Evolutionary conservation across 2,888 invertebrate genomes (phyloP).

Genomic region (Heliconius aoede): DNA sequence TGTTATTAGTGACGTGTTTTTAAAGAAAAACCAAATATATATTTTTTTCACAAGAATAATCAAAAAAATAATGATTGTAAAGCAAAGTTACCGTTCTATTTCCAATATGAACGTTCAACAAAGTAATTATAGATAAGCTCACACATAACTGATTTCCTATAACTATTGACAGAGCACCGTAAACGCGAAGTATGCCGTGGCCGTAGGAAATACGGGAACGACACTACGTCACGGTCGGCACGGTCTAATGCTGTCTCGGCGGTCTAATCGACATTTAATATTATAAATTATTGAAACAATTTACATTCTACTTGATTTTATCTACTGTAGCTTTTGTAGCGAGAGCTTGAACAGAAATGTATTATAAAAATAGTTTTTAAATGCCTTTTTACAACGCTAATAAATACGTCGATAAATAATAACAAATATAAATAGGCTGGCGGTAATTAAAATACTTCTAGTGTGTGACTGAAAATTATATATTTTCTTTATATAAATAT

Average conservation of each 20-base stretch:
- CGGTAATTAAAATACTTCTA: too few species aligned
- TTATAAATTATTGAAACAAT: constrained; percentile 12
- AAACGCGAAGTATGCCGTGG: constrained; percentile 18
- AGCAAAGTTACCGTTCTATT: not conserved
- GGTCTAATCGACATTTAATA: constrained; percentile 21
- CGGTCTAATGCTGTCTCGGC: not conserved
- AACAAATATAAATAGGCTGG: too few species aligned
- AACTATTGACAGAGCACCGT: constrained; percentile 20
- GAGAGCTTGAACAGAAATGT: not conserved
- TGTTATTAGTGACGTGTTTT: too few species aligned
- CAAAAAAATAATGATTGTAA: too few species aligned
- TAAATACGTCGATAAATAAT: not conserved
- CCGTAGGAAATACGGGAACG: constrained; percentile 24
- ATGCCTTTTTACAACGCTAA: not conserved
- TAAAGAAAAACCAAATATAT: too few species aligned
- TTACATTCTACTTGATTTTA: constrained; percentile 17
- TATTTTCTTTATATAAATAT: too few species aligned
- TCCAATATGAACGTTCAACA: not conserved
- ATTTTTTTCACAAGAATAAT: not conserved
- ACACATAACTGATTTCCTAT: constrained; percentile 7
- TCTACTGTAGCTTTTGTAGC: not conserved
- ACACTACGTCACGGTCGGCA: constrained; percentile 15
- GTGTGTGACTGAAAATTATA: too few species aligned
- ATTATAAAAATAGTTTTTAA: not conserved
- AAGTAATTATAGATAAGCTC: not conserved